phyloP scores from a whole-genome alignment of 2,797 vertebrate species.

The Psittacula derbiana region DNA sequence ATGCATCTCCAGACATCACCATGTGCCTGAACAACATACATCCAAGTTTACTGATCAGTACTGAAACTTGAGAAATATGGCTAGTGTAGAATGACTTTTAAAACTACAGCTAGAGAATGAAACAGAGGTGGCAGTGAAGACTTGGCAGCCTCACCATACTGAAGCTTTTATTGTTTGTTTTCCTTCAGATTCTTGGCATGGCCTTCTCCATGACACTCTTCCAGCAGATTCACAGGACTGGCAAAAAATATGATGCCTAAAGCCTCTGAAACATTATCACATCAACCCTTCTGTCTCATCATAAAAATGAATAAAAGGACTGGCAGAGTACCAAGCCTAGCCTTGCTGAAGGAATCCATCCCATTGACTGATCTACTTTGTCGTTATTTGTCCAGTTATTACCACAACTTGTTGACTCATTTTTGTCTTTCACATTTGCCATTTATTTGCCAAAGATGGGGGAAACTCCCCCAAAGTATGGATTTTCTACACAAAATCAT shows the following conservation, averaged over 20 bases:
- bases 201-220: slow-evolving; percentile 98
- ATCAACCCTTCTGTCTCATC: slow-evolving; percentile 44
- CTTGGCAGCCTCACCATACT: not conserved
- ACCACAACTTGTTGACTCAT: slow-evolving; percentile 60
- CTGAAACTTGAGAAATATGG: not conserved
- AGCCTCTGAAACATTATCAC: slow-evolving; percentile 25
- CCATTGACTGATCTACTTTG: not conserved
- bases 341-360: slow-evolving; percentile 43
- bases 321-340: slow-evolving; percentile 18
- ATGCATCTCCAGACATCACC: not conserved
- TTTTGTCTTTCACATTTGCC: slow-evolving; percentile 70
- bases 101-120: not conserved
- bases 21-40: not conserved
- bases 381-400: slow-evolving; percentile 49
- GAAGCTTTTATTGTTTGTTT: slow-evolving; percentile 18
- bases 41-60: not conserved
- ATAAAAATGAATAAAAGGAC: slow-evolving; percentile 16
- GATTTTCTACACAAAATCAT: slow-evolving; percentile 50
- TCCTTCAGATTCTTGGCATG: slow-evolving; percentile 94
- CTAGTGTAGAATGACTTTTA: not conserved
- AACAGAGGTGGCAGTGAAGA: not conserved
- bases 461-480: slow-evolving; percentile 12
- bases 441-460: slow-evolving; percentile 82
- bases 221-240: slow-evolving; percentile 96
- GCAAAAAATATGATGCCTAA: slow-evolving; percentile 97